Evolutionary conservation across 2,113 vertebrate genomes (phyloP).

Genomic region (Crypturellus undulatus): DNA sequence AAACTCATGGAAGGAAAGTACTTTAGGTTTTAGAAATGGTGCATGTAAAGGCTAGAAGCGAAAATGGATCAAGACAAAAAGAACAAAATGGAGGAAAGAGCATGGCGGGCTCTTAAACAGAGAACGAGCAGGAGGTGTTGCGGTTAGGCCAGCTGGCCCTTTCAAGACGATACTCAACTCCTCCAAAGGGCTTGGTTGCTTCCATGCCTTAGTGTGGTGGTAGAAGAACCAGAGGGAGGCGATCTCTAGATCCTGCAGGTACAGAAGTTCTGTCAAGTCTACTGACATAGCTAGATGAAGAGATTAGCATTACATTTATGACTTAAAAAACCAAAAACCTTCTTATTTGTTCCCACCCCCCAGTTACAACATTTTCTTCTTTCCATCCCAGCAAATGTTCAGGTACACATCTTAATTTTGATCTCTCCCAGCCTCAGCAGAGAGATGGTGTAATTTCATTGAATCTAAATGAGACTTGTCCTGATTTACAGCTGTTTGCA

Average conservation of each 20-base stretch:
- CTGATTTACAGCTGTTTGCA: slow-evolving; percentile 45
- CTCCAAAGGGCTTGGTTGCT: background rate
- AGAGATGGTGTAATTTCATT: background rate
- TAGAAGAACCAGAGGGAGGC: background rate
- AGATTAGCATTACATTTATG: background rate
- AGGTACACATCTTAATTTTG: background rate
- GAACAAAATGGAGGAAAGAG: background rate
- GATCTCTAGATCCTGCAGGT: background rate
- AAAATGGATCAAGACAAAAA: background rate
- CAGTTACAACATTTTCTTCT: background rate
- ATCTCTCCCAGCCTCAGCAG: background rate
- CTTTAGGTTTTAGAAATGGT: background rate
- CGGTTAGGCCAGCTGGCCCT: background rate
- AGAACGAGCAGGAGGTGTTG: background rate
- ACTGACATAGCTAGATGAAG: background rate
- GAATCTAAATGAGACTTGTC: background rate
- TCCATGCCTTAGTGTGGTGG: background rate
- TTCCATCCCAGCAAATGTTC: background rate
- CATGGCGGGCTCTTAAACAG: background rate
- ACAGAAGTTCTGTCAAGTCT: background rate
- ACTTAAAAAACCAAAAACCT: background rate
- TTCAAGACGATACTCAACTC: background rate
- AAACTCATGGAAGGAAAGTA: background rate
- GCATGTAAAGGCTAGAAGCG: background rate
- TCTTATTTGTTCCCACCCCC: background rate